Conservation (phyloP, 2,113 vertebrate species). For the Stomatorhinus ivindoensis region DNA sequence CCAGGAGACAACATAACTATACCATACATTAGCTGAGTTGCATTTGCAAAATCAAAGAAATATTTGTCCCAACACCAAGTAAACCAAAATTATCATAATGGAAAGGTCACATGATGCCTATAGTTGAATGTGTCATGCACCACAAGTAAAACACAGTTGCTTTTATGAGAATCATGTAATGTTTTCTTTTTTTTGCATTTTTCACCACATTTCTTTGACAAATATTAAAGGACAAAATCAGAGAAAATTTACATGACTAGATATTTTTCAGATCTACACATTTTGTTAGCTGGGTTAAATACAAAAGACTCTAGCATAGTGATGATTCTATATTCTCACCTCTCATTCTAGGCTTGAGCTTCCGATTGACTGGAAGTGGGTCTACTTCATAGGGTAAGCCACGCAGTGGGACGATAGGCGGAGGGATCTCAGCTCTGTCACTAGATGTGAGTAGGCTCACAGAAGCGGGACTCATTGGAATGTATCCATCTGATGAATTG, state of each 20-base stretch:
- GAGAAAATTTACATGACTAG: not conserved
- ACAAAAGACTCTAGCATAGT: not conserved
- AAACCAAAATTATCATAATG: not conserved
- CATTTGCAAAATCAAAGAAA: not conserved
- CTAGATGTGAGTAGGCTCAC: conserved; percentile 47
- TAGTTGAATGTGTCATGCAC: not conserved
- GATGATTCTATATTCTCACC: conserved; percentile 54
- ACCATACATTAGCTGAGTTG: not conserved
- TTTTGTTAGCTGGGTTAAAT: not conserved
- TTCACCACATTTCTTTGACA: not conserved
- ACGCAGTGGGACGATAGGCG: conserved; percentile 46
- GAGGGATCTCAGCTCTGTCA: conserved; percentile 52
- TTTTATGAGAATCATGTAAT: not conserved
- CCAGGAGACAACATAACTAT: not conserved
- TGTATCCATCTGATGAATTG: conserved; percentile 70
- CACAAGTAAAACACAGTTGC: not conserved
- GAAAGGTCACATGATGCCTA: not conserved
- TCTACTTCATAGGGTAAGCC: conserved; percentile 63
- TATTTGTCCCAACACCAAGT: not conserved
- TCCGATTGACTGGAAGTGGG: conserved; percentile 86
- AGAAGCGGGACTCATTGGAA: conserved; percentile 78
- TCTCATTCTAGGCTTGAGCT: conserved; percentile 87
- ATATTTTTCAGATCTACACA: not conserved
- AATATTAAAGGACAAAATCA: not conserved
- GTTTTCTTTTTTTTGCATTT: not conserved